These are phyloP conservation scores for Boulengeromyrus knoepffleri DNA, from an alignment of 2,113 vertebrate species.

Conservation along the genomic window DNA sequence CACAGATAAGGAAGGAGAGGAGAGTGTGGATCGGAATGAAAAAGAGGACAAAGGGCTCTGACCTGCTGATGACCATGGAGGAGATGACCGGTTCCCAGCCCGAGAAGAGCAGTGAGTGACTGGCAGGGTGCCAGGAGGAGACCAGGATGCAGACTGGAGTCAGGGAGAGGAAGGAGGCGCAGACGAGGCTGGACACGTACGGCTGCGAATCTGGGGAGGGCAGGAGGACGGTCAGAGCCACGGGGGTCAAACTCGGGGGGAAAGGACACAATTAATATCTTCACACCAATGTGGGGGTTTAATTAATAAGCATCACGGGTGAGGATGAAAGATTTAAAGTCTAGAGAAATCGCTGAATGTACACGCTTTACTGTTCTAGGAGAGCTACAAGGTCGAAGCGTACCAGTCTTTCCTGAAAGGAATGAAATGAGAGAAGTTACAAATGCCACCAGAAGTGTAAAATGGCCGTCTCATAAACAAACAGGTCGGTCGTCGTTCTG, in stretches of 20 bases:
- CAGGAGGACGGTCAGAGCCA: neutral
- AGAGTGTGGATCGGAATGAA: conserved; percentile 2
- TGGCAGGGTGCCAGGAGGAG: conserved; percentile 90
- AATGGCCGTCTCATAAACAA: neutral
- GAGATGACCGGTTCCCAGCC: conserved; percentile 97
- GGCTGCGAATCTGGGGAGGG: neutral
- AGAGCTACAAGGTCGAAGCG: neutral
- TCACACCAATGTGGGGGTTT: neutral
- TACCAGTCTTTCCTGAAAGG: neutral
- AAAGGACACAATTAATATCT: neutral
- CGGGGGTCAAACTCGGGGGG: neutral
- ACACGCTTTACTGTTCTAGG: neutral
- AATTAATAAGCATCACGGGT: neutral
- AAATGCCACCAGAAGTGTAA: neutral
- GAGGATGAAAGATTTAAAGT: neutral
- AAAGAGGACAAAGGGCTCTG: conserved; percentile 18
- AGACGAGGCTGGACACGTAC: neutral
- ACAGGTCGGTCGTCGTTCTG: neutral
- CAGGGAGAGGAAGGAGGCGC: conserved; percentile 49
- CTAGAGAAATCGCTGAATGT: neutral
- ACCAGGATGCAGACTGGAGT: conserved; percentile 81
- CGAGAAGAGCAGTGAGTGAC: conserved; percentile 87
- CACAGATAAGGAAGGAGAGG: neutral
- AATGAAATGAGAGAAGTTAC: neutral
- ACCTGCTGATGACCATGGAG: conserved; percentile 97